Evolutionary conservation across 2,888 invertebrate species (phyloP), one percentile per base, ranked within the genome.

Genomic region (Sarcophaga caerulescens): DNA sequence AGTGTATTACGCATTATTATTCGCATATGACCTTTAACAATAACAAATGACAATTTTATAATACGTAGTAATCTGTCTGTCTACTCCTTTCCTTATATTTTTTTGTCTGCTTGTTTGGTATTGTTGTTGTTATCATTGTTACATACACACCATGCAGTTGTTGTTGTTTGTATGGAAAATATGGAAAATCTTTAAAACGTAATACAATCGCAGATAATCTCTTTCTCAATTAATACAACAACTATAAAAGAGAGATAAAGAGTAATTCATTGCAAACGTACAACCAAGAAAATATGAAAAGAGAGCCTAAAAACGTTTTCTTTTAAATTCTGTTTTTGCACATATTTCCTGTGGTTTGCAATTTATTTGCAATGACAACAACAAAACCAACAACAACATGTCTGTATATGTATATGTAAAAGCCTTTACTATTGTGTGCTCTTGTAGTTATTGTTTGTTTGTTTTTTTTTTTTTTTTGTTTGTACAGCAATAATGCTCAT

Each of bases 401-500:
- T 6, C 12, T 44, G 44, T 25, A 10, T 2, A 35, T 35, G 10
- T 35, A 35, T 35, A 35, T 10, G 35, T 35, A 35, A 35, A 35
- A 35, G 35, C 35, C 35, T 35, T 35, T 35, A 35, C 0, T 35
- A 52, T 52, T 52, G 17, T 14, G 14, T 52, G 52, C 52, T 52
- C 63, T 57, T 69, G 44, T 69, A 60, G 25, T 57, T 76, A 68
- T 81, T 52, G 74, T 68, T 74, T 23, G 65, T 45, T 71, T 52
- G 52, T 52, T 71, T 70, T 23, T 66, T 63, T 63, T 78, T 76
- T 78, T 69, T 80, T 44, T 63, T 80, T n/a, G n/a, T n/a, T 65
- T 79, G 79, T 25, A 68, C 71, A 71, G 71, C 59, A 77, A 76
- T 17, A 4, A 0, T 66, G 69, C 74, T 73, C 45, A 77, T 78